Evolutionary conservation across 2,113 vertebrate genomes (phyloP).

Genomic region (Arenaria interpres): DNA sequence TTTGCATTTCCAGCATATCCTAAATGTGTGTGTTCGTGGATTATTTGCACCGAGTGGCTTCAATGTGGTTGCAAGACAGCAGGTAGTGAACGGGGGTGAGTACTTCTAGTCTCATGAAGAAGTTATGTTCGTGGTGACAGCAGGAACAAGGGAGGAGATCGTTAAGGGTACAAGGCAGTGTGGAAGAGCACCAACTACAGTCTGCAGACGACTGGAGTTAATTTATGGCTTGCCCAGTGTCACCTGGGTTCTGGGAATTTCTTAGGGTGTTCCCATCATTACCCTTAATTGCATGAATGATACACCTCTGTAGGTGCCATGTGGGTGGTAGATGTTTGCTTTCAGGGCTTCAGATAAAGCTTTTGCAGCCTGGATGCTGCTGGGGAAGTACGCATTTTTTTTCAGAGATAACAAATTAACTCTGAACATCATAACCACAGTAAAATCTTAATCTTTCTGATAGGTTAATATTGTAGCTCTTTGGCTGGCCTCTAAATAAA

Average conservation of each 20-base stretch:
- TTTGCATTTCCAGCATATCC: not conserved
- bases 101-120: not conserved
- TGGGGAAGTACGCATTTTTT: not conserved
- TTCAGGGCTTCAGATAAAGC: not conserved
- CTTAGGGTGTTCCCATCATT: not conserved
- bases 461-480: not conserved
- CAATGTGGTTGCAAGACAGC: not conserved
- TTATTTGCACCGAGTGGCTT: not conserved
- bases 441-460: not conserved
- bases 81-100: fast-evolving
- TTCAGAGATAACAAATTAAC: not conserved
- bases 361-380: not conserved
- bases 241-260: fast-evolving
- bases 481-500: not conserved
- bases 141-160: not conserved
- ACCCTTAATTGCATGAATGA: not conserved
- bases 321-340: not conserved
- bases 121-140: not conserved
- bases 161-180: fast-evolving
- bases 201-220: not conserved
- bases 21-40: fast-evolving
- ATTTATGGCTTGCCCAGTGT: not conserved
- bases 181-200: not conserved
- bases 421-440: not conserved
- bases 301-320: fast-evolving